Base-by-base conservation (phyloP, 2,888 invertebrate species). In the Yponomeuta malinellus region DNA sequence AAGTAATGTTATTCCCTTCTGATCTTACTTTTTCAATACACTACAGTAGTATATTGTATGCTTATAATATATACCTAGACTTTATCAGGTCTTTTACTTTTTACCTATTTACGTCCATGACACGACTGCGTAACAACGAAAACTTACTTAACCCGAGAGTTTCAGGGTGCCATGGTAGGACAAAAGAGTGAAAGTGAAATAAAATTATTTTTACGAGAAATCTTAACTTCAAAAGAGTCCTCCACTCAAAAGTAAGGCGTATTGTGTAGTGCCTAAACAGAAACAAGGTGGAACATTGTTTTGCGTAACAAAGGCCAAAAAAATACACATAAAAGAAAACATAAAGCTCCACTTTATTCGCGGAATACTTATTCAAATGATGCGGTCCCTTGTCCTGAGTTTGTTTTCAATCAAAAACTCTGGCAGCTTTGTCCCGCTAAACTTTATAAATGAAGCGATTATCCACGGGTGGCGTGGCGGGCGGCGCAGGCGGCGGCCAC, bases 351-450 rank as follows among this genome's bases (percentile, higher is more conserved):
- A 91, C 92, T 91, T 92, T 91, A 91, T 92, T 91, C 90, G 88
- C 88, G 87, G 89, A 90, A 92, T 92, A 92, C 92, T 92, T 92
- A 92, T 92, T 92, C 91, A 92, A 92, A 92, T 91, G 92, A 92
- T 90, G 86, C 89, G 88, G 92, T 92, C 91, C 92, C 92, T 92
- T 90, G 70, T 73, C 71, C 92, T 90, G 91, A 92, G 92, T 92
- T 92, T 92, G 90, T 91, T 92, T 92, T 92, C 92, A 92, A 92
- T 92, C 92, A 92, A 91, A 91, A 91, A 91, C 90, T 91, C 90
- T 83, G 85, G 84, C 88, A 88, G 91, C 90, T 90, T 91, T 90
- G 90, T 90, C 85, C 85, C 85, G 89, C 87, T 92, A 91, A 91
- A 91, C 92, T 92, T 92, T 91, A 91, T 92, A 91, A 91, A 92